phyloP scores from a whole-genome alignment of 2,888 invertebrate genomes.

The Agriopis marginaria region DNA sequence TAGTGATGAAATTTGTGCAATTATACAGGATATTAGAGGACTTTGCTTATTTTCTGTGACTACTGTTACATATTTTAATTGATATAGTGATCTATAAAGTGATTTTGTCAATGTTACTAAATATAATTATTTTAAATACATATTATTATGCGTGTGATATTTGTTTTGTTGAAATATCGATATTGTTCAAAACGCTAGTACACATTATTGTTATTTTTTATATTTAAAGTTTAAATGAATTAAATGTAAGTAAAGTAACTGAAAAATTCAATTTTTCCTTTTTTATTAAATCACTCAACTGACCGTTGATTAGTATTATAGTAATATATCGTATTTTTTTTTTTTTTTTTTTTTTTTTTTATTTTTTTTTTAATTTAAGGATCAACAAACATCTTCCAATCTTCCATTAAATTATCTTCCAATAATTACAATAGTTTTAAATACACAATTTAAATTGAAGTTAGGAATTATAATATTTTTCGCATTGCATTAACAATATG shows the following conservation, averaged over 20 bases:
- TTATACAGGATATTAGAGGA: slow-evolving; percentile 22
- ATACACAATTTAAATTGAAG: neutral
- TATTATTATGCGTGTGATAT: slow-evolving; percentile 21
- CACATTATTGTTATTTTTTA: slow-evolving; percentile 36
- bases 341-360: too few relatives aligned
- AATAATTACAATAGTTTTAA: neutral
- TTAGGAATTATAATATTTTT: too few relatives aligned
- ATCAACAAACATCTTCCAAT: too few relatives aligned
- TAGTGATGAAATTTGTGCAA: slow-evolving; percentile 35
- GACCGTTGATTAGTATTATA: too few relatives aligned
- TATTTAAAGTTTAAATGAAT: slow-evolving; percentile 27
- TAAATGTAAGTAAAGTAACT: slow-evolving; percentile 31
- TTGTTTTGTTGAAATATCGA: slow-evolving; percentile 20
- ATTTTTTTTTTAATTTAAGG: too few relatives aligned
- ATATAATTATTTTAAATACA: neutral
- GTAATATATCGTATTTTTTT: too few relatives aligned
- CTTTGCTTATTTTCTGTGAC: slow-evolving; percentile 10
- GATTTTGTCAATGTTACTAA: slow-evolving; percentile 15
- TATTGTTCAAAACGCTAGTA: slow-evolving; percentile 34
- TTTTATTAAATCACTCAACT: neutral
- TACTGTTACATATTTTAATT: slow-evolving; percentile 2
- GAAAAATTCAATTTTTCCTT: neutral
- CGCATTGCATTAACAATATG: too few relatives aligned
- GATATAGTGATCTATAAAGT: neutral
- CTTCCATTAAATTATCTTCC: too few relatives aligned